Conservation (phyloP, 2,797 vertebrate genomes). For the Acropternis orthonyx region DNA sequence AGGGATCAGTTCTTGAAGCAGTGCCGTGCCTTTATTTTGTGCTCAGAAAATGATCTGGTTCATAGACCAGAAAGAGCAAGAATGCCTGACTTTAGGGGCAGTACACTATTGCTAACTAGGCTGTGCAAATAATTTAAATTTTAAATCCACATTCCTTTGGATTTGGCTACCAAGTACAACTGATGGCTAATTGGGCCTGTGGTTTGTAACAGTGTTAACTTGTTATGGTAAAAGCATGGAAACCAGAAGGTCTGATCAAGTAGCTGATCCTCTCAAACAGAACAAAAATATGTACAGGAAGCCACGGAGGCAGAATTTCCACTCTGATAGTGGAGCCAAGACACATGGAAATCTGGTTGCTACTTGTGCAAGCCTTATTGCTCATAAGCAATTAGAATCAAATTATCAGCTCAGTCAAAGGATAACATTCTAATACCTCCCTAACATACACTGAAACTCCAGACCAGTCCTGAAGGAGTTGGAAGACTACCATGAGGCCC, state of each 20-base stretch:
- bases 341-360: not conserved
- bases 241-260: not conserved
- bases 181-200: not conserved
- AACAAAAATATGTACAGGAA: not conserved
- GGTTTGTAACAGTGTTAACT: not conserved
- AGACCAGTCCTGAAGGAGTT: not conserved
- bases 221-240: not conserved
- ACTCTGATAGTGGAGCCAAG: not conserved
- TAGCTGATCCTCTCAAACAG: not conserved
- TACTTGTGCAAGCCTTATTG: not conserved
- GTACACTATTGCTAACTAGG: not conserved
- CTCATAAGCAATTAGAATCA: not conserved
- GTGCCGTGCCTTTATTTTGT: not conserved
- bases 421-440: not conserved
- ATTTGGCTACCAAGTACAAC: not conserved
- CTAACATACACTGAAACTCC: not conserved
- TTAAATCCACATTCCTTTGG: not conserved
- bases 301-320: not conserved
- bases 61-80: not conserved
- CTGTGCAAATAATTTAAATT: not conserved
- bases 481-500: not conserved
- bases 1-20: not conserved
- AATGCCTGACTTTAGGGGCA: not conserved
- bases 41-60: not conserved
- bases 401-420: not conserved